phyloP scores from a whole-genome alignment of 2,113 vertebrate genomes.

The Ailurus styani region DNA sequence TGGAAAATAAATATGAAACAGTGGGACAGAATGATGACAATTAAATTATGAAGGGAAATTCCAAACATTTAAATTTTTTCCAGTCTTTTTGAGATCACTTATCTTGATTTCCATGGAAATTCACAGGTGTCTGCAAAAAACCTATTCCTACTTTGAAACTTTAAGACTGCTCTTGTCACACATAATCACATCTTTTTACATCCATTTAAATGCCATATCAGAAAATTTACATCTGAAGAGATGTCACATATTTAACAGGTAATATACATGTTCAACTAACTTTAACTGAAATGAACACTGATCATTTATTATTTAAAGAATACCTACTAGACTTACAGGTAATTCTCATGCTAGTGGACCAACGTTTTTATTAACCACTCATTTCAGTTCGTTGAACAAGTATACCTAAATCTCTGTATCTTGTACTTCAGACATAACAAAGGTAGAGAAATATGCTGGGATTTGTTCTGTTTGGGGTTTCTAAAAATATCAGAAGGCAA shows the following conservation, averaged over 20 bases:
- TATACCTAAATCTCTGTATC: not conserved
- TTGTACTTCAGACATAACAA: not conserved
- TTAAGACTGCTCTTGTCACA: constrained; percentile 9
- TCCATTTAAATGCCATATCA: not conserved
- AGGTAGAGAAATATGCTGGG: not conserved
- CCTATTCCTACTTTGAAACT: constrained; percentile 44
- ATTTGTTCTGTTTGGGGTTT: not conserved
- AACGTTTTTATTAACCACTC: not conserved
- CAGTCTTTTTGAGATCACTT: constrained; percentile 11
- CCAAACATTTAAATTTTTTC: constrained; percentile 36
- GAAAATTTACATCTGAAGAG: not conserved
- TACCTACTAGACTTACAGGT: not conserved
- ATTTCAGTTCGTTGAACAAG: not conserved
- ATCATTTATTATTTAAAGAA: not conserved
- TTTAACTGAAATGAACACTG: not conserved
- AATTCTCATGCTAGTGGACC: not conserved
- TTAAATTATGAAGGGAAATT: constrained; percentile 48
- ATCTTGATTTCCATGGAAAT: constrained; percentile 35
- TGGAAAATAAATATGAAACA: not conserved
- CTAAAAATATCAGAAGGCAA: not conserved
- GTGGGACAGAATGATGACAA: not conserved
- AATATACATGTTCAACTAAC: not conserved
- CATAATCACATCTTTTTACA: constrained; percentile 12
- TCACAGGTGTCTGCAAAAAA: constrained; percentile 16
- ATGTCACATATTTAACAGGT: not conserved